Percentiles rank a stretch among this genome's conserved stretches.
Evolutionary conservation across 2,797 vertebrate genomes (phyloP).

Genomic region (Tachyglossus aculeatus): DNA sequence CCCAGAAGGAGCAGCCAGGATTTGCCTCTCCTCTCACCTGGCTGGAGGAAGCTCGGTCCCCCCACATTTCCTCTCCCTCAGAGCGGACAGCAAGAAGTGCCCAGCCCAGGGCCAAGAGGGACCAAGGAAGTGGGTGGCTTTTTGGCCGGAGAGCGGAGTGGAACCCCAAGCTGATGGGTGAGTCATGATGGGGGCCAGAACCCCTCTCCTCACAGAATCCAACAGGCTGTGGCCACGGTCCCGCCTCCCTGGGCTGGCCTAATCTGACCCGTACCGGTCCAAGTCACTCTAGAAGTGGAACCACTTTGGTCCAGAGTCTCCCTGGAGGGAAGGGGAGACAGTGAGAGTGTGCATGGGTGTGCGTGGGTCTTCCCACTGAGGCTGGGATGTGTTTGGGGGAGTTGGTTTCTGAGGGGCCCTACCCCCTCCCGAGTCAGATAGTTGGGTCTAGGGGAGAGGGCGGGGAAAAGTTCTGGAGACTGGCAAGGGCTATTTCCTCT

Average conservation of each 20-base stretch:
- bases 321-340: not conserved
- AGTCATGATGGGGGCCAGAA: no score
- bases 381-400: not conserved
- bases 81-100: no score
- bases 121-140: no score
- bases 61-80: not conserved
- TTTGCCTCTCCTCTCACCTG: not conserved
- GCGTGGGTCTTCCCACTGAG: not conserved
- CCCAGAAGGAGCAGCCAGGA: not conserved
- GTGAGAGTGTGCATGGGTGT: not conserved
- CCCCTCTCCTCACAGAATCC: no score
- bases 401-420: not conserved
- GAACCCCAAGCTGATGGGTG: no score
- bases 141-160: no score
- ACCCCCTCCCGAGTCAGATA: not conserved
- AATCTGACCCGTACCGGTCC: not conserved
- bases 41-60: not conserved
- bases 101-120: no score
- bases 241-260: not conserved
- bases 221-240: no score
- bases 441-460: slow-evolving; percentile 6
- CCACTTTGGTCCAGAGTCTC: not conserved
- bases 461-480: slow-evolving; percentile 18
- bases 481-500: slow-evolving; percentile 67
- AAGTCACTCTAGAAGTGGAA: not conserved